Base-by-base conservation (phyloP, 2,888 invertebrate genomes). In the Mythimna albipuncta region DNA sequence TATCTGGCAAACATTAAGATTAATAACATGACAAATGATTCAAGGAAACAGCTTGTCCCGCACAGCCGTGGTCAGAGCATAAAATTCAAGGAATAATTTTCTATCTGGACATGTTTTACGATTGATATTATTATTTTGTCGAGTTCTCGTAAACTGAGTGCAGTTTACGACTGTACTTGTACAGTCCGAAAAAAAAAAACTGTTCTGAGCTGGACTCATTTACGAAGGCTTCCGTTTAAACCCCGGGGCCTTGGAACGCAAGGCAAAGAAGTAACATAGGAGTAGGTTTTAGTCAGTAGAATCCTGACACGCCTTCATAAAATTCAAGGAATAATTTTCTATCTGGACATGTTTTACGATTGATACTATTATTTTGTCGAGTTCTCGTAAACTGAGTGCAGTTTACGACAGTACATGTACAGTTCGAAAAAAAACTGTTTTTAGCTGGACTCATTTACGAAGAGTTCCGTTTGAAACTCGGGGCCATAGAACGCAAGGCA, bases 51-150 rank as follows among this genome's bases (percentile, higher is more conserved):
- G 32, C 13, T 11, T 64, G 55, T 64, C 35, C 38, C 32, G 38
- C 61, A 81, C 64, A 70, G 52, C 47, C 67, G 44, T 35, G 59
- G 50, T 44, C 64, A 64, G 54, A 78, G 77, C 72, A 84, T 83
- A 80, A 85, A 85, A 81, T 76, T 74, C 68, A 57, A 47, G 32
- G 74, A 70, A 78, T 77, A 81, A 87, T 89, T 89, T 86, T 88
- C 82, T 84, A 85, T 84, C 88, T 87, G 82, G 78, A 83, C 82
- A 87, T 81, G 79, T 85, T 86, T 86, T 83, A 91, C 88, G 91
- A 89, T 88, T 86, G 81, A 86, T 85, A 87, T 88, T 82, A 88
- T 89, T 88, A 89, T 91, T 87, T 88, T 87, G 85, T 80, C 83
- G 85, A 82, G 81, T 77, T 85, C 77, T 89, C 88, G 88, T 91